Evolutionary conservation across 2,113 vertebrate species (phyloP).

Genomic region (Pomatorhinus ruficollis): DNA sequence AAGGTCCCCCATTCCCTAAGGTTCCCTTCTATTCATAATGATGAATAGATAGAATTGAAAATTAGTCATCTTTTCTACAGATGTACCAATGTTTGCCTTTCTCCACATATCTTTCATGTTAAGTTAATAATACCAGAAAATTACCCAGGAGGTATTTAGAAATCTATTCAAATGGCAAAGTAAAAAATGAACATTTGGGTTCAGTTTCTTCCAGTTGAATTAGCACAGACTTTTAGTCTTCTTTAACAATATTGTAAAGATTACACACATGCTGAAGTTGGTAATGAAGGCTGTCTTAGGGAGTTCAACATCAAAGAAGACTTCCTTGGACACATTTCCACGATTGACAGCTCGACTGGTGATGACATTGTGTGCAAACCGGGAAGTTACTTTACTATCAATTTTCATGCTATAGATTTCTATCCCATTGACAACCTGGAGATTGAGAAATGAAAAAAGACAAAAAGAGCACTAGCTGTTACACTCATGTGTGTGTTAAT

Average conservation of each 20-base stretch:
- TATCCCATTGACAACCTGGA: constrained; percentile 72
- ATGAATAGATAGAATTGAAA: neutral
- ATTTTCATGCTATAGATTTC: constrained; percentile 89
- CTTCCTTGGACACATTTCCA: constrained; percentile 78
- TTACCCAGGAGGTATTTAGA: neutral
- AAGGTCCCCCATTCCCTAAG: neutral
- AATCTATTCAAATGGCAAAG: neutral
- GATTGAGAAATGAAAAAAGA: neutral
- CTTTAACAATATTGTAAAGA: neutral
- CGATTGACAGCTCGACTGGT: constrained; percentile 88
- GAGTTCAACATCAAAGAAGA: constrained; percentile 87
- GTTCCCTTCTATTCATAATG: neutral
- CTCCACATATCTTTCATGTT: neutral
- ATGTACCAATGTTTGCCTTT: neutral
- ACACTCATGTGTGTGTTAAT: neutral
- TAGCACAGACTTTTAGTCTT: neutral
- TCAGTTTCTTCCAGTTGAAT: neutral
- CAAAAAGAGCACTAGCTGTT: neutral
- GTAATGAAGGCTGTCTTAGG: constrained; percentile 95
- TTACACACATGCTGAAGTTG: constrained; percentile 90
- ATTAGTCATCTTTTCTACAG: neutral
- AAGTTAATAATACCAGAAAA: neutral
- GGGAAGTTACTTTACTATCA: constrained; percentile 85
- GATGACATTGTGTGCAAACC: constrained; percentile 89
- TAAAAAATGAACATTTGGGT: neutral